Base-by-base conservation (phyloP, 2,888 invertebrate species). In the Cerastoderma edule region DNA sequence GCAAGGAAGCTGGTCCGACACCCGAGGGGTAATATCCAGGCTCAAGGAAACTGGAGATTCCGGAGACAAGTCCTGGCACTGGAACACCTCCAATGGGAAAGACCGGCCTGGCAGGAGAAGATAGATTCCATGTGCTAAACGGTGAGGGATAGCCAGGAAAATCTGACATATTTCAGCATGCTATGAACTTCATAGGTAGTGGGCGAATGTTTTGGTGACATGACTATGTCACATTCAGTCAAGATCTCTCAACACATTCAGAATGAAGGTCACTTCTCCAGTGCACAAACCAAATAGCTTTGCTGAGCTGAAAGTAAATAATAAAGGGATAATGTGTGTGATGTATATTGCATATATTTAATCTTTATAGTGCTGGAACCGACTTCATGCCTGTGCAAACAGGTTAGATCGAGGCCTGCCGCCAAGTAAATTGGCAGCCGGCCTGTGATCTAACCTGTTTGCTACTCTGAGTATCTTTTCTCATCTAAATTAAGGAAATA, bases 131-230 rank as follows among this genome's bases (percentile, higher is more conserved):
- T 75, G 78, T 57, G 71, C 71, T 78, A 78, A 76, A 81, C 73
- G 81, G 75, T 73, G 72, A 73, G 73, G 80, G 80, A 63, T 71
- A 80, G 70, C 81, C 81, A 78, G 81, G 81, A 65, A 56, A 81
- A 75, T 78, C 73, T 76, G 81, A 81, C 81, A 81, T 81, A 75
- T 75, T 78, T 81, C 66, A 75, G 66, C 67, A 75, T 69, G 75
- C 70, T 74, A 70, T 72, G 74, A 72, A 56, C 70, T 28, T 70
- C 69, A 72, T 75, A 72, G 70, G 66, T 60, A 72, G 64, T 72
- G 72, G 75, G 75, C 24, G 75, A 75, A 66, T 54, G 79, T 79
- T 57, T 68, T 53, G 72, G 75, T 67, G 50, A 79, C 79, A 79
- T 79, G 75, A 66, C n/a, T n/a, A n/a, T n/a, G n/a, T n/a, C n/a